A percentile compares a stretch with the other conserved stretches of the same genome.
Evolutionary conservation across 92 coral and sea anemone genomes (phyloP).

Genomic region (Pocillopora grandis): DNA sequence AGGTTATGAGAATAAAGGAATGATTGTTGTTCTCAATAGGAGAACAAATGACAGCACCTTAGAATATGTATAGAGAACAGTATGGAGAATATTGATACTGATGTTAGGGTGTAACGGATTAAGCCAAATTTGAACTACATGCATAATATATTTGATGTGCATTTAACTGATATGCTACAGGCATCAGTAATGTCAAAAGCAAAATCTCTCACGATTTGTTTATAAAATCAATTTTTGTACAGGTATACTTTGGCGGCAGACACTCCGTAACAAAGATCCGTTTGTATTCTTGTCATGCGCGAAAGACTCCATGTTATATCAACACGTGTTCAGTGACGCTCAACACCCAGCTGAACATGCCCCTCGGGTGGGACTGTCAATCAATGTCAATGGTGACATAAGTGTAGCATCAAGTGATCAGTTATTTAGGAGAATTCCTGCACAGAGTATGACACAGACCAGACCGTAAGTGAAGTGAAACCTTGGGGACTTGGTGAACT

Average conservation of each 20-base stretch:
- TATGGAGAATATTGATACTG: too few relatives aligned
- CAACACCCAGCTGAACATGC: conserved; percentile 95
- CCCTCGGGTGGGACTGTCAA: conserved; percentile 85
- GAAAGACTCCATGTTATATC: conserved; percentile 88
- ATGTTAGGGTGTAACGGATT: too few relatives aligned
- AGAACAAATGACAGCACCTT: too few relatives aligned
- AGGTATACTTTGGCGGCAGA: conserved; percentile 92
- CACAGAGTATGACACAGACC: conserved; percentile 37
- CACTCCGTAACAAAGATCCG: conserved; percentile 82
- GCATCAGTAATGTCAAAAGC: background rate
- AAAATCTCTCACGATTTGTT: background rate
- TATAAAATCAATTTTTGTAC: background rate
- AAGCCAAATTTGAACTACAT: too few relatives aligned
- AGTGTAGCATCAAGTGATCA: conserved; percentile 87
- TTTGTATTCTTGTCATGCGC: conserved; percentile 86
- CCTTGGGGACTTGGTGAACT: background rate
- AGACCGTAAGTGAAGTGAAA: conserved; percentile 44
- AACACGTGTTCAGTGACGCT: conserved; percentile 88
- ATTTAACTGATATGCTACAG: too few relatives aligned
- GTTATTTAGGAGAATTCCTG: conserved; percentile 54
- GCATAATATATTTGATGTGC: too few relatives aligned
- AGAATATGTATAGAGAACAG: too few relatives aligned
- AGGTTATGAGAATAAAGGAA: too few relatives aligned
- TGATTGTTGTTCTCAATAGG: too few relatives aligned
- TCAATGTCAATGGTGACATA: conserved; percentile 86